phyloP scores from a whole-genome alignment of 2,797 vertebrate species.

The Sphaeramia orbicularis region DNA sequence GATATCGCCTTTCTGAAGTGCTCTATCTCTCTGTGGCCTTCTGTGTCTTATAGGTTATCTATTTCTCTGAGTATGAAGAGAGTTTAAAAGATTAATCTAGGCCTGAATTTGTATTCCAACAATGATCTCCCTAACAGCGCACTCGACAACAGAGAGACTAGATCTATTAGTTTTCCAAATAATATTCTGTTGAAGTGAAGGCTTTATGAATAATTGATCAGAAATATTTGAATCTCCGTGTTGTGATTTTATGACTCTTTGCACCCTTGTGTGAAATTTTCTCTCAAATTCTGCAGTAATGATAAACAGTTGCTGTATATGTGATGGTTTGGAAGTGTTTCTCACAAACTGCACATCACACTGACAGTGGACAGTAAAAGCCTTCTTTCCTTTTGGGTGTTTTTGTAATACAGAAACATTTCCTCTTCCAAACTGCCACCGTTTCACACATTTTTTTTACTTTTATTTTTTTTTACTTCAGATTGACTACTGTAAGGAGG shows the following conservation, averaged over 20 bases:
- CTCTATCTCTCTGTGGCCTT: constrained; percentile 19
- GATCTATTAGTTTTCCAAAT: constrained; percentile 67
- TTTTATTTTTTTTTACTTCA: constrained; percentile 6
- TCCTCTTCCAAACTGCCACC: constrained; percentile 21
- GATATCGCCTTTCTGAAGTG: constrained; percentile 41
- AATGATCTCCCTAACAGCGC: constrained; percentile 45
- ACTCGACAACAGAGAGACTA: constrained; percentile 48
- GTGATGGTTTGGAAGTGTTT: constrained; percentile 23
- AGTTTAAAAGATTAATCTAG: constrained; percentile 29
- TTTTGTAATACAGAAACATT: constrained; percentile 25
- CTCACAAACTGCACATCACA: constrained; percentile 8
- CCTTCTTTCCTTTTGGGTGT: constrained; percentile 14
- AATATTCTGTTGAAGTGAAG: constrained; percentile 63
- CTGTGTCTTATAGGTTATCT: constrained; percentile 29
- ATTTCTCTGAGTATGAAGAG: constrained; percentile 49
- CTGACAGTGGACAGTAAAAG: constrained; percentile 27
- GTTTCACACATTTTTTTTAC: constrained; percentile 30
- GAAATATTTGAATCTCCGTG: constrained; percentile 71
- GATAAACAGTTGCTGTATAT: constrained; percentile 39
- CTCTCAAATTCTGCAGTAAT: constrained; percentile 47
- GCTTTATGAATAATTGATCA: constrained; percentile 75
- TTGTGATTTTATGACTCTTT: constrained; percentile 59
- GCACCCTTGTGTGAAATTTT: constrained; percentile 53
- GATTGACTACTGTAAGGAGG: constrained; percentile 15
- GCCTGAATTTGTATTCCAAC: constrained; percentile 65